Evolutionary conservation across 1,140 invertebrate species (phyloP).

Genomic region (Papilio glaucus): DNA sequence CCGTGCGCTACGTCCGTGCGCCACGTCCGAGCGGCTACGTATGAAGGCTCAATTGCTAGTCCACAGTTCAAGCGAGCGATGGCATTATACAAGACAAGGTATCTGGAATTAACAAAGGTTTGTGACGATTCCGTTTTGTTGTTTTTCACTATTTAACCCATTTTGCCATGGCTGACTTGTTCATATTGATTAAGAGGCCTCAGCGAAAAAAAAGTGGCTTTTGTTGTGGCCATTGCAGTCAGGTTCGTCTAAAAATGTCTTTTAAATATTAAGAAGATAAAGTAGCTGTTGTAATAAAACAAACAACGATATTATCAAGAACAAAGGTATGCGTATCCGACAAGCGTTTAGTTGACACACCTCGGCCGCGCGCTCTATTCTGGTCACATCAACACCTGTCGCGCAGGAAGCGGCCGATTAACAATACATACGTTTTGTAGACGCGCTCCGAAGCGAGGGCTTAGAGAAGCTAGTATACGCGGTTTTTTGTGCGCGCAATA

Average conservation of each 20-base stretch:
- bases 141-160: no score
- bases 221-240: no score
- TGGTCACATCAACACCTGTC: conserved; percentile 48
- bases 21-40: not conserved
- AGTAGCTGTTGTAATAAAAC: no score
- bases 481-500: conserved; percentile 18
- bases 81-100: not conserved
- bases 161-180: no score
- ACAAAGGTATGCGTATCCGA: not conserved
- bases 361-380: conserved; percentile 41
- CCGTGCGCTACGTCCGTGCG: not conserved
- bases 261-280: no score
- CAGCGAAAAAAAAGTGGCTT: no score
- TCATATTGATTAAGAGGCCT: no score
- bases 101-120: not conserved
- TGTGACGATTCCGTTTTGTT: no score
- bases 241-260: no score
- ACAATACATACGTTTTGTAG: conserved; percentile 41
- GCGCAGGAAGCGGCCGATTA: conserved; percentile 44
- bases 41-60: conserved; percentile 18
- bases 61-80: not conserved
- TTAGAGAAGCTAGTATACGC: not conserved
- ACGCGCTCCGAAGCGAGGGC: not conserved
- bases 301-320: conserved; percentile 1
- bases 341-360: not conserved